Evolutionary conservation across 2,888 invertebrate genomes (phyloP).

Genomic region (Unio pictorum): DNA sequence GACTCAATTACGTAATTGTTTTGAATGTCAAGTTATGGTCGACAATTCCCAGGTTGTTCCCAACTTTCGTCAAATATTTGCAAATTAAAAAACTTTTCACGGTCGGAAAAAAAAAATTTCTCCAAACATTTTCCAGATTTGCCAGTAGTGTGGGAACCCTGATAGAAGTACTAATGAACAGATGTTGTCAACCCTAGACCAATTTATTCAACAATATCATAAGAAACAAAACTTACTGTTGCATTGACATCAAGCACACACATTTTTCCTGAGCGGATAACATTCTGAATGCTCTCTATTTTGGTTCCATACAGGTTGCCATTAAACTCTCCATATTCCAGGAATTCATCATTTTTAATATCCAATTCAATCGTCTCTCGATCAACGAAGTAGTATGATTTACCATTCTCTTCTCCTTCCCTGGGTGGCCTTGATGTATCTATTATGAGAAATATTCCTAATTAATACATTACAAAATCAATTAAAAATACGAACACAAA

Average conservation of each 20-base stretch:
- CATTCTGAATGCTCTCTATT: slow-evolving; percentile 92
- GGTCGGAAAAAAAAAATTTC: no score
- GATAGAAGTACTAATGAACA: background rate
- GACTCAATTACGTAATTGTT: no score
- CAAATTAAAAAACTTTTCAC: no score
- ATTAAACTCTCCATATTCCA: slow-evolving; percentile 98
- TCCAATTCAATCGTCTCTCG: slow-evolving; percentile 95
- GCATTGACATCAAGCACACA: slow-evolving; percentile 98
- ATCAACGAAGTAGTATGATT: slow-evolving; percentile 97
- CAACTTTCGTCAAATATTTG: no score
- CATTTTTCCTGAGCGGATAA: slow-evolving; percentile 95
- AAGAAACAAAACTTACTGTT: slow-evolving; percentile 63
- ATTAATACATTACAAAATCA: no score
- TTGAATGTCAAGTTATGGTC: no score
- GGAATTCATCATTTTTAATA: slow-evolving; percentile 92
- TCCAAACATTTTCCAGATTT: no score
- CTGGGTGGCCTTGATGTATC: slow-evolving; percentile 95
- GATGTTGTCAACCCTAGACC: no score
- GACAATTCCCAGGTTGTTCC: no score
- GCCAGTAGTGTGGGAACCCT: no score
- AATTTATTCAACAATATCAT: background rate
- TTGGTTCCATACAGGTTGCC: slow-evolving; percentile 97
- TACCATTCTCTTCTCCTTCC: slow-evolving; percentile 95
- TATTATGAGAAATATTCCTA: slow-evolving; percentile 69
- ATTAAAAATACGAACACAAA: no score